A percentile compares a stretch with the other conserved stretches of the same genome.
Evolutionary conservation across 2,888 invertebrate genomes (phyloP).

Genomic region (Dinocampus coccinellae): DNA sequence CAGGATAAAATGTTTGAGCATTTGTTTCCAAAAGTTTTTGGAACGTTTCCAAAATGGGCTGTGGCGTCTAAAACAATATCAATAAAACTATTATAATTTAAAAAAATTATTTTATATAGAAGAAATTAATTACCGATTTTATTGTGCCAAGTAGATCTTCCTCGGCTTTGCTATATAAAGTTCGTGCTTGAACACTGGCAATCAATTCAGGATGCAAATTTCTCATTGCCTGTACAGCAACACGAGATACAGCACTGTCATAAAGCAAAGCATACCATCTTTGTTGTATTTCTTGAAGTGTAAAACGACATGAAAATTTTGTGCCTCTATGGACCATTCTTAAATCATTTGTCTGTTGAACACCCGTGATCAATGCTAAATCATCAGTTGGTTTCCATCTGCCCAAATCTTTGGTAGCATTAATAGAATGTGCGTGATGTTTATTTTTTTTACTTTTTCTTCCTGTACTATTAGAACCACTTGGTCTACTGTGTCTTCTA

Average conservation of each 20-base stretch:
- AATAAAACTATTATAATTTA: slow-evolving; percentile 19
- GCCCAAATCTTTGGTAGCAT: slow-evolving; percentile 86
- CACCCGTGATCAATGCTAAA: slow-evolving; percentile 91
- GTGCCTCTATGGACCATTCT: slow-evolving; percentile 89
- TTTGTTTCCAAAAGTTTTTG: slow-evolving; percentile 87
- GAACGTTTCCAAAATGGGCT: slow-evolving; percentile 83
- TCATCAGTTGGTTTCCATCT: slow-evolving; percentile 99
- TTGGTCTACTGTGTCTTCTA: slow-evolving; percentile 61
- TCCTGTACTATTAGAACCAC: slow-evolving; percentile 62
- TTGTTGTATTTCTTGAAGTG: slow-evolving; percentile 92
- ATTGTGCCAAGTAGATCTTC: slow-evolving; percentile 87
- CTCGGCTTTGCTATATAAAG: slow-evolving; percentile 90
- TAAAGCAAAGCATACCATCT: slow-evolving; percentile 97
- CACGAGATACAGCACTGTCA: slow-evolving; percentile 92
- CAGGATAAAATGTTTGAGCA: slow-evolving; percentile 87
- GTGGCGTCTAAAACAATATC: slow-evolving; percentile 73
- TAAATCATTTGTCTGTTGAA: slow-evolving; percentile 90
- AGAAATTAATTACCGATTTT: slow-evolving; percentile 76
- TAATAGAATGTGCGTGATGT: slow-evolving; percentile 77
- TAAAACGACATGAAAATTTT: slow-evolving; percentile 96
- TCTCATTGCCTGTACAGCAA: slow-evolving; percentile 92
- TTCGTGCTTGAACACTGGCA: slow-evolving; percentile 87
- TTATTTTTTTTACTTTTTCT: slow-evolving; percentile 71
- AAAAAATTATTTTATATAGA: slow-evolving; percentile 16
- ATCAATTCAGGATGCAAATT: slow-evolving; percentile 94